Percentiles rank a stretch among this genome's conserved stretches.
phyloP scores from a whole-genome alignment of 2,797 vertebrate genomes.

The Gymnoscopelus braueri region DNA sequence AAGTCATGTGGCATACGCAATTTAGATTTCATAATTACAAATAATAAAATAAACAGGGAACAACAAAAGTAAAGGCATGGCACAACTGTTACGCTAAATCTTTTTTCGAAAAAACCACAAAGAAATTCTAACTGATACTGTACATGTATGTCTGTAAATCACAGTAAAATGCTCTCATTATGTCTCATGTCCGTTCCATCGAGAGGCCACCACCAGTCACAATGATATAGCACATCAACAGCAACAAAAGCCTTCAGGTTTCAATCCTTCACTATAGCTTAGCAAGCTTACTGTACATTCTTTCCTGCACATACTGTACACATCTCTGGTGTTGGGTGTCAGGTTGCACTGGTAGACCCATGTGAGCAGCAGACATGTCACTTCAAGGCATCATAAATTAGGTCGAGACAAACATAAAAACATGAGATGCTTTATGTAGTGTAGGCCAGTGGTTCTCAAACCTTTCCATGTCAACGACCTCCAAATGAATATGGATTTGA shows the following conservation, averaged over 20 bases:
- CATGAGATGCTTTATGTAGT: neutral
- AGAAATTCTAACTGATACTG: neutral
- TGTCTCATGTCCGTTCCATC: constrained; percentile 30
- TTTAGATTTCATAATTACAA: neutral
- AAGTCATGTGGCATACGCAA: neutral
- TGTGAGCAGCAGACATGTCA: constrained; percentile 42
- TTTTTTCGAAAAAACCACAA: neutral
- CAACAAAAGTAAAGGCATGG: constrained; percentile 25
- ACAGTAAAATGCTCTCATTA: constrained; percentile 9
- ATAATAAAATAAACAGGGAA: neutral
- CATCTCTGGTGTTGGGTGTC: constrained; percentile 33
- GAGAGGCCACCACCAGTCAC: constrained; percentile 2
- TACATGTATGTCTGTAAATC: constrained; percentile 4
- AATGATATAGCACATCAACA: neutral
- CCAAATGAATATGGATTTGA: too few relatives aligned
- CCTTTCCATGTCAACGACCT: too few relatives aligned
- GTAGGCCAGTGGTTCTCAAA: too few relatives aligned
- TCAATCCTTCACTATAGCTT: constrained; percentile 29
- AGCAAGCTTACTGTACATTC: constrained; percentile 1
- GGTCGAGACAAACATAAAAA: constrained; percentile 24
- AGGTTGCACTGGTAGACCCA: constrained; percentile 23
- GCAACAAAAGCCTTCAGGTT: neutral
- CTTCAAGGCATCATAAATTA: constrained; percentile 46
- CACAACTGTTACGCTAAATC: neutral
- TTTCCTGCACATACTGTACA: neutral